Percentiles rank a stretch among this genome's conserved stretches.
Evolutionary conservation across 2,797 vertebrate species (phyloP).

Genomic region (Megaceryle alcyon): DNA sequence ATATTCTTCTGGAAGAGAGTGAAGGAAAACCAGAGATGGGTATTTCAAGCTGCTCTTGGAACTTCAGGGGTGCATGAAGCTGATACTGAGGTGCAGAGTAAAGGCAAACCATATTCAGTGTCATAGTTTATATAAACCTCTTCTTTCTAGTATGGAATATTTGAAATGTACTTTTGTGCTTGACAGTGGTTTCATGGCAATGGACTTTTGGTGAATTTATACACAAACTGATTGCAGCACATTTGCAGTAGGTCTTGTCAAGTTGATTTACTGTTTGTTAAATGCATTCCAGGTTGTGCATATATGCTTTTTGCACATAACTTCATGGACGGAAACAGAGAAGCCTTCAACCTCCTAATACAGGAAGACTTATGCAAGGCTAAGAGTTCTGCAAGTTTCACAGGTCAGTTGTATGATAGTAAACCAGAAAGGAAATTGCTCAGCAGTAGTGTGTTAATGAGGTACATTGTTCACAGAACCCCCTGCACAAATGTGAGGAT

Average conservation of each 20-base stretch:
- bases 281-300: neutral
- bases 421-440: neutral
- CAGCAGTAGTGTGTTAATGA: neutral
- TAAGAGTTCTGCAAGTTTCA: neutral
- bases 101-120: neutral
- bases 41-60: neutral
- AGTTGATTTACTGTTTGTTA: neutral
- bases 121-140: neutral
- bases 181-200: neutral
- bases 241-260: neutral
- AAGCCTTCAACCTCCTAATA: neutral
- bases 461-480: neutral
- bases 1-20: neutral
- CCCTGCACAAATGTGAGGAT: neutral
- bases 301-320: neutral
- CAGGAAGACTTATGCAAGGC: neutral
- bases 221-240: neutral
- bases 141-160: neutral
- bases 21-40: neutral
- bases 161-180: neutral
- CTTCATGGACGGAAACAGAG: neutral
- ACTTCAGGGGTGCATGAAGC: neutral
- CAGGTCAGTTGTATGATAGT: neutral
- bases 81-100: neutral
- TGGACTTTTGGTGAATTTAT: fast-evolving